Conservation (phyloP, 2,797 vertebrate species). For the Enteromius unitaeniatus region DNA sequence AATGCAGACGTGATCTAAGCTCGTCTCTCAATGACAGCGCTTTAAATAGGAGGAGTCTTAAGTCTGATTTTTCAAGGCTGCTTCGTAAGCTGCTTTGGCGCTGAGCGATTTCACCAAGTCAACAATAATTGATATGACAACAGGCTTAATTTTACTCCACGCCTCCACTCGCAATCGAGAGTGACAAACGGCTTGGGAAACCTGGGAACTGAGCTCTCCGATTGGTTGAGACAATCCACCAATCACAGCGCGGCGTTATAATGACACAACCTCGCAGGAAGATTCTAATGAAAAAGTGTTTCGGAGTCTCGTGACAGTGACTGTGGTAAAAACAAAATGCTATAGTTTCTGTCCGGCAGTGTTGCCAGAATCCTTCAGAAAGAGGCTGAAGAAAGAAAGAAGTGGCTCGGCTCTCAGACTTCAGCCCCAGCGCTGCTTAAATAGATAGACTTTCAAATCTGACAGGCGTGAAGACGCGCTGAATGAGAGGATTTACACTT, state of each 20-base stretch:
- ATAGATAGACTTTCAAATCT: conserved; percentile 72
- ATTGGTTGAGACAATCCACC: background rate
- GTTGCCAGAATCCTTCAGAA: conserved; percentile 7
- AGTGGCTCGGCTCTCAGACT: conserved; percentile 68
- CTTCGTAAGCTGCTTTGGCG: conserved; percentile 80
- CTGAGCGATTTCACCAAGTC: conserved; percentile 77
- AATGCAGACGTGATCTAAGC: conserved; percentile 54
- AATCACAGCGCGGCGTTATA: background rate
- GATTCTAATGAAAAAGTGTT: background rate
- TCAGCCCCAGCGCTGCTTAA: conserved; percentile 60
- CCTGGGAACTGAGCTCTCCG: background rate
- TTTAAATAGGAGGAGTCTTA: conserved; percentile 75
- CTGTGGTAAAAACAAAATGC: background rate
- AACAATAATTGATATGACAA: conserved; percentile 84
- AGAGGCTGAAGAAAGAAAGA: conserved; percentile 33
- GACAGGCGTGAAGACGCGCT: conserved; percentile 67
- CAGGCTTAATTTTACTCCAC: conserved; percentile 72
- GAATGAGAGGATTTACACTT: conserved; percentile 79
- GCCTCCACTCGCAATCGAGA: conserved; percentile 13
- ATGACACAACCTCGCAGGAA: background rate
- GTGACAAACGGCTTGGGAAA: background rate
- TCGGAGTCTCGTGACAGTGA: background rate
- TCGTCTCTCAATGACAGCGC: conserved; percentile 50
- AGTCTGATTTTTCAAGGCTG: conserved; percentile 73
- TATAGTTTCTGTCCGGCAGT: background rate